Percentiles rank a stretch among this genome's conserved stretches.
Conservation (phyloP, 2,113 vertebrate species). For the Salvator merianae region DNA sequence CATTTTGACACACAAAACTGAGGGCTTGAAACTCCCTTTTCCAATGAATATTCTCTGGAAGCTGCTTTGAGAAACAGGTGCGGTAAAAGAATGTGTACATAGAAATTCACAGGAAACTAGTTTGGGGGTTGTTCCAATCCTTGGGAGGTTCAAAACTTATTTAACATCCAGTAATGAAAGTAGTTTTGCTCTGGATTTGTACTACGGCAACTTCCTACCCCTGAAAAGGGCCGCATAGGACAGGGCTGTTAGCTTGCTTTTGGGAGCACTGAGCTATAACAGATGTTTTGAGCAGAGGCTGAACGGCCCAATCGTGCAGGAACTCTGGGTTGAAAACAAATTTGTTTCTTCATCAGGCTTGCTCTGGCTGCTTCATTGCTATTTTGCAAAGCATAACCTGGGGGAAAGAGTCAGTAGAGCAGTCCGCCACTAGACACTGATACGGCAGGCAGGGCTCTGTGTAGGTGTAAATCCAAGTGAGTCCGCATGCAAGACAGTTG, state of each 20-base stretch:
- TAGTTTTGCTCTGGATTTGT: not conserved
- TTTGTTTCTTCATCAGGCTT: slow-evolving; percentile 6
- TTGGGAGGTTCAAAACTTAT: not conserved
- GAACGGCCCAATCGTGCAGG: slow-evolving; percentile 2
- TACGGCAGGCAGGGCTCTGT: not conserved
- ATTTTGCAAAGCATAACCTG: not conserved
- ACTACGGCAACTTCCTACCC: not conserved
- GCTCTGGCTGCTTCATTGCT: slow-evolving; percentile 26
- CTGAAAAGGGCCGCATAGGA: not conserved
- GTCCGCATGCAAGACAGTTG: not conserved
- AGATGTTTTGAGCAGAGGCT: not conserved
- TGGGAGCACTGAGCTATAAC: not conserved
- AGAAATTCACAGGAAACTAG: not conserved
- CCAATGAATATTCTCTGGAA: not conserved
- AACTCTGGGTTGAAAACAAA: not conserved
- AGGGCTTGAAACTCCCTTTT: not conserved
- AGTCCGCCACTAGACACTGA: not conserved
- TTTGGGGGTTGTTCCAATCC: not conserved
- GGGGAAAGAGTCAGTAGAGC: not conserved
- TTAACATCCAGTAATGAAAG: not conserved
- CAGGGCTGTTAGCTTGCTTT: not conserved
- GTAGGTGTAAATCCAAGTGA: not conserved
- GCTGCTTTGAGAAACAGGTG: not conserved
- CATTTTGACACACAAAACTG: not conserved
- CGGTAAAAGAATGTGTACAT: not conserved